Evolutionary conservation across 2,113 vertebrate species (phyloP).

Genomic region (Chascanopsetta lugubris): DNA sequence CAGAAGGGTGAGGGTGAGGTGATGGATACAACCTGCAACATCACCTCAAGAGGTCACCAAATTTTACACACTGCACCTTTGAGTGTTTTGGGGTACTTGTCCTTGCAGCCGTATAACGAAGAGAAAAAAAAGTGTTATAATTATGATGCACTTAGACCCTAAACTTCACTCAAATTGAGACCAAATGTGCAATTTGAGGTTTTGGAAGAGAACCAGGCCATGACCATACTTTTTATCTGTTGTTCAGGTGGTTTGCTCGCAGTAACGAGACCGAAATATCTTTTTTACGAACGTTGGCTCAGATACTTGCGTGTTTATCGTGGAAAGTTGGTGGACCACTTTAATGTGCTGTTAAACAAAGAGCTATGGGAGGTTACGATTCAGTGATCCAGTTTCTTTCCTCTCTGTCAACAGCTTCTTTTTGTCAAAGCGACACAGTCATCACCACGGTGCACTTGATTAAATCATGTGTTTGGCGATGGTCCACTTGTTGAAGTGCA

Average conservation of each 20-base stretch:
- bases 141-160: conserved; percentile 31
- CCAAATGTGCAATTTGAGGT: conserved; percentile 53
- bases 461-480: conserved; percentile 32
- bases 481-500: conserved; percentile 21
- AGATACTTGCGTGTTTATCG: conserved; percentile 35
- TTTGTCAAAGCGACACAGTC: conserved; percentile 1
- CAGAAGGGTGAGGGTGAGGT: too few species aligned
- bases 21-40: too few species aligned
- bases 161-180: conserved; percentile 40
- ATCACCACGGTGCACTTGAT: conserved; percentile 16
- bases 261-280: conserved; percentile 18
- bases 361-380: conserved; percentile 22
- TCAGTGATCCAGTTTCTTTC: not conserved
- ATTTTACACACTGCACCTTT: too few species aligned
- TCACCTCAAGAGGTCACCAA: too few species aligned
- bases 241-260: conserved; percentile 32
- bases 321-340: conserved; percentile 32
- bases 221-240: conserved; percentile 36
- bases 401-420: conserved; percentile 6
- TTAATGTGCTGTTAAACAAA: conserved; percentile 20
- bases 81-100: too few species aligned
- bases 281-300: conserved; percentile 42
- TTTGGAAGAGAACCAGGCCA: conserved; percentile 36
- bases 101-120: conserved; percentile 16
- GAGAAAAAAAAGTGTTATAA: conserved; percentile 45